Evolutionary conservation across 2,888 invertebrate genomes (phyloP), one percentile per base, ranked within the genome.

Genomic region (Zygaena filipendulae): DNA sequence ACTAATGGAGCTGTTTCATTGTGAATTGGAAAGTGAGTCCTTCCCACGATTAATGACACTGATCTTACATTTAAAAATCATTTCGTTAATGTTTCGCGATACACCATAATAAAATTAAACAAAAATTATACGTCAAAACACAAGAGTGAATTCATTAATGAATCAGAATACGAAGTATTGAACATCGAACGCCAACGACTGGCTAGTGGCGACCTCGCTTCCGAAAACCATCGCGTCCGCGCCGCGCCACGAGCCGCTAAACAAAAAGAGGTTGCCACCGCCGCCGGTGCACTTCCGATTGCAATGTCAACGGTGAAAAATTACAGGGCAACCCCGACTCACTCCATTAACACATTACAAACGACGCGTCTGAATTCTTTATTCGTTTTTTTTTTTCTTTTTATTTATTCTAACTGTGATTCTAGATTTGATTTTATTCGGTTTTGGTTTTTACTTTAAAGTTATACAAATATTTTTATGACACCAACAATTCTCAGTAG

Each of bases 231-330:
- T 74, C 71, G 62, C 51, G 49, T 49, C 44, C 49, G 49, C 54
- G 53, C 54, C 49, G 50, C 45, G 44, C 48, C 55, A 52, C 59
- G n/a, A n/a, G n/a, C n/a, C n/a, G n/a, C n/a, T n/a, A 69, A 72
- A 74, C 72, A 77, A 75, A 77, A 77, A 74, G 66, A 16, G 16
- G 16, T 7, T 6, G 59, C 60, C 47, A 49, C 50, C 52, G 63
- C 49, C 64, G 59, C 63, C 63, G 62, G 62, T 61, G 59, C 59
- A 58, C 67, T 71, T 75, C 75, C 77, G 74, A 74, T 71, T 77
- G 72, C 67, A 59, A 51, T 67, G 70, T 58, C 67, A 64, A 50
- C 64, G 58, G 61, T 77, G 75, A 77, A 77, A 77, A 75, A 77
- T 77, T 74, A 69, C 68, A 55, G 47, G 51, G 53, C 53, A 45